These are phyloP conservation scores for Pholis gunnellus DNA, from an alignment of 2,113 vertebrate genomes.

Conservation along the genomic window DNA sequence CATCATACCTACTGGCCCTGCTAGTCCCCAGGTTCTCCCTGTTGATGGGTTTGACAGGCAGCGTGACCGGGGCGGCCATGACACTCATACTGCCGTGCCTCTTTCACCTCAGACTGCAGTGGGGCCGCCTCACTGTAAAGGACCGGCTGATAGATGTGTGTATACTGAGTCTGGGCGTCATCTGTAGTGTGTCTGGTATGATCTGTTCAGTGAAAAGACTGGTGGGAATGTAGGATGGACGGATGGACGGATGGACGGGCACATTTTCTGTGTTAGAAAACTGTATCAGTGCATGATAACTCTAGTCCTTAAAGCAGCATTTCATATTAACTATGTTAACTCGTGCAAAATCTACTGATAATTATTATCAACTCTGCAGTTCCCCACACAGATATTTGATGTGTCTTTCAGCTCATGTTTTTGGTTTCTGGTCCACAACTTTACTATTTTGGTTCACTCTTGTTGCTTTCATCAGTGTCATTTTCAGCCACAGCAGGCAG, in stretches of 20 bases:
- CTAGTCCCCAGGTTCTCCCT: slow-evolving; percentile 85
- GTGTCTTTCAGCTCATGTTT: neutral
- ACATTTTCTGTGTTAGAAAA: neutral
- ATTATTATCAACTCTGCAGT: neutral
- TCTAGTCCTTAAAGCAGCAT: neutral
- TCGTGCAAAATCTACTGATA: neutral
- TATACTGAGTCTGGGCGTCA: slow-evolving; percentile 82
- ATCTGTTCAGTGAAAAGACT: slow-evolving; percentile 85
- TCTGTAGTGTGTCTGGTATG: slow-evolving; percentile 84
- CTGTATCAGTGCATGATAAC: neutral
- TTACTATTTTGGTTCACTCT: neutral
- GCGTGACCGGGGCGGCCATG: slow-evolving; percentile 83
- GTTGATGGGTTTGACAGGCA: slow-evolving; percentile 87
- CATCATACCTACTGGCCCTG: slow-evolving; percentile 82
- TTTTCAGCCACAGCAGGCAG: neutral
- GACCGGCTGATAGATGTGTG: slow-evolving; percentile 80
- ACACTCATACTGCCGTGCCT: slow-evolving; percentile 87
- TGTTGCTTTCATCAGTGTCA: neutral
- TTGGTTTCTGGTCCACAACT: neutral
- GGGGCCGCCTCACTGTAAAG: slow-evolving; percentile 74
- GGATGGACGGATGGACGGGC: slow-evolving; percentile 1
- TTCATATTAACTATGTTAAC: neutral
- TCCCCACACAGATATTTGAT: neutral
- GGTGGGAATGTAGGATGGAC: slow-evolving; percentile 57
- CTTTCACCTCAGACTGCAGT: slow-evolving; percentile 86